These are phyloP conservation scores for Papilio gigon DNA, from an alignment of 2,888 invertebrate species.

Conservation along the genomic window DNA sequence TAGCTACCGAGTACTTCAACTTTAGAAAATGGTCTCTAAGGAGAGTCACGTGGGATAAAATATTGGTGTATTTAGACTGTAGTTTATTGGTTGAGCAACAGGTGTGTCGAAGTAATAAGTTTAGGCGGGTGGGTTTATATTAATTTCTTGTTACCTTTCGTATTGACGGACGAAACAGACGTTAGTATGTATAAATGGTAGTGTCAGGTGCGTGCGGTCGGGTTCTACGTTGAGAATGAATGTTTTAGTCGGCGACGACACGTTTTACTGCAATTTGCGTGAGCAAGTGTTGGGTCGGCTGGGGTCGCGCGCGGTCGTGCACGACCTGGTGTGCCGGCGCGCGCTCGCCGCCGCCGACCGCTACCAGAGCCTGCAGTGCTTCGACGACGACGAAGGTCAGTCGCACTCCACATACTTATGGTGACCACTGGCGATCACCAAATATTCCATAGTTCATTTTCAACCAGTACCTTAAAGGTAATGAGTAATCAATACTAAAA, in stretches of 20 bases:
- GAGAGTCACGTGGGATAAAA: background rate
- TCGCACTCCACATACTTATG: constrained; percentile 31
- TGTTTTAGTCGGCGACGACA: constrained; percentile 36
- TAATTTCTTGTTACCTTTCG: no score
- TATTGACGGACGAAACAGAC: no score
- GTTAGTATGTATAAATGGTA: background rate
- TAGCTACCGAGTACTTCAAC: no score
- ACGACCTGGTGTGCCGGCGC: constrained; percentile 23
- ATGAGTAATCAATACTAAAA: no score
- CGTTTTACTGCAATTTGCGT: constrained; percentile 47
- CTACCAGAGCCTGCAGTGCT: constrained; percentile 84
- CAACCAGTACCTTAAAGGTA: background rate
- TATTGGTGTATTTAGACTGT: background rate
- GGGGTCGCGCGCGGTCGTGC: constrained; percentile 21
- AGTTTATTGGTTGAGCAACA: background rate
- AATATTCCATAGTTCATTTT: constrained; percentile 10
- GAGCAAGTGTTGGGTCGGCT: constrained; percentile 38
- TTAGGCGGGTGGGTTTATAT: no score
- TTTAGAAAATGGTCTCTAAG: no score
- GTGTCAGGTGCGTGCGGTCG: background rate
- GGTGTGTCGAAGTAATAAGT: no score
- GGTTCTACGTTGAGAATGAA: background rate
- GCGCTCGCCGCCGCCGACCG: constrained; percentile 64
- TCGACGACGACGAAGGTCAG: constrained; percentile 84
- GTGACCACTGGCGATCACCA: background rate